Base-by-base conservation (phyloP, 2,113 vertebrate species). In the Craseonycteris thonglongyai region DNA sequence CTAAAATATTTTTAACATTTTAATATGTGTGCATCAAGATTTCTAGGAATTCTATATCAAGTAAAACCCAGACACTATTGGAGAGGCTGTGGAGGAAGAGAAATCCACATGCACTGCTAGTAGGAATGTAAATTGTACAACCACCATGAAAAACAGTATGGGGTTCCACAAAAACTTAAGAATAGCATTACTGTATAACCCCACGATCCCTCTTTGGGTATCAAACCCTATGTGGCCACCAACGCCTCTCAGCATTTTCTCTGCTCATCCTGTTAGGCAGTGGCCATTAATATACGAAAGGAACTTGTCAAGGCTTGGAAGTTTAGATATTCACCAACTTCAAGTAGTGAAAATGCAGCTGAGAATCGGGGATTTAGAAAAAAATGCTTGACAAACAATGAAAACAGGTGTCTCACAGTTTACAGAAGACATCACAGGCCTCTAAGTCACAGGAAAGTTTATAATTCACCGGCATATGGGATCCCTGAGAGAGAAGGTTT, bases 341-440 rank as follows among this genome's bases (percentile, higher is more conserved):
- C 68, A 82, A 74, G 38, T 51, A 78, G 35, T 71, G n/a, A 65
- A 95, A 93, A 94, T n/a, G 30, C 56, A 94, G 42, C 38, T 74
- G 59, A 93, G 72, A 82, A 81, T 35, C 24, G 45, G 38, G n/a
- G 94, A 59, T 80, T 85, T 65, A 94, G 72, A 87, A 89, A 76
- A 76, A 26, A 93, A 45, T 45, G 10, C 40, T 85, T 91, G 59
- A 76, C 72, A 93, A 93, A 51, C 56, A 90, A 86, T 69, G 45
- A 88, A 84, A 96, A 81, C 78, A 95, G 88, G 47, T 76, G 35
- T 88, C 72, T 94, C 49, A 1, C 78, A 45, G 86, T 85, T 95
- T 68, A 82, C 33, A 74, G 94, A 90, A 96, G 72, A 96, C 94
- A 90, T 90, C 40, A 40, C 33, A 95, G 30, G 47, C 38, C 45